These are phyloP conservation scores for Parnassius mnemosyne DNA, from an alignment of 2,888 invertebrate genomes.

Conservation along the genomic window DNA sequence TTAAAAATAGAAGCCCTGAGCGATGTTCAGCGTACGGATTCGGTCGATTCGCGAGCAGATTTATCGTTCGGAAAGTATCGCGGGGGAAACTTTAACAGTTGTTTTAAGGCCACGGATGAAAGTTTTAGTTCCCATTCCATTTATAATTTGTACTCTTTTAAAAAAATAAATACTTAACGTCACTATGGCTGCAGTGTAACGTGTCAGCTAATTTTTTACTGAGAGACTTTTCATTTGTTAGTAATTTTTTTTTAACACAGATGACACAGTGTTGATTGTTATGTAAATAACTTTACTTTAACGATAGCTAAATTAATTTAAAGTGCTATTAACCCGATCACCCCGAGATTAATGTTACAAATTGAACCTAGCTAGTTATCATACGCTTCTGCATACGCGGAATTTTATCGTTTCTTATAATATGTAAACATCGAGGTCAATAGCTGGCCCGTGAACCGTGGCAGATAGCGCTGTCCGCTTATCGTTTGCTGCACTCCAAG, in stretches of 20 bases:
- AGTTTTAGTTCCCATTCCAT: conserved; percentile 68
- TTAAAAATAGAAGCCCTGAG: conserved; percentile 65
- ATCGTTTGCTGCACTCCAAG: conserved; percentile 66
- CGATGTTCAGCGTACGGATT: conserved; percentile 61
- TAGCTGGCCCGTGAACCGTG: conserved; percentile 73
- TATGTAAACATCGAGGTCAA: conserved; percentile 71
- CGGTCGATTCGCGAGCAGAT: conserved; percentile 71
- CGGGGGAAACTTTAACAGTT: conserved; percentile 59
- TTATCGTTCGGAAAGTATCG: conserved; percentile 65
- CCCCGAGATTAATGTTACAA: conserved; percentile 63
- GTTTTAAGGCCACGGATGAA: conserved; percentile 71
- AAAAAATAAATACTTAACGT: conserved; percentile 47
- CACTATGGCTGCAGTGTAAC: conserved; percentile 25
- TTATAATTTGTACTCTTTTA: conserved; percentile 65
- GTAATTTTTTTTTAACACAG: conserved; percentile 27
- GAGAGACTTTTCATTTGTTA: conserved; percentile 19
- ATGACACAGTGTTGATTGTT: conserved; percentile 19
- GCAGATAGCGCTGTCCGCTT: conserved; percentile 61
- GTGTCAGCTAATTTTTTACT: conserved; percentile 45
- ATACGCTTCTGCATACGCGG: conserved; percentile 57
- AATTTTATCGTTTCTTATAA: conserved; percentile 43
- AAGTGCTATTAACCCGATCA: conserved; percentile 64
- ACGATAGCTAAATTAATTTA: conserved; percentile 63
- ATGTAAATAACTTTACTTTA: conserved; percentile 39
- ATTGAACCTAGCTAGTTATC: conserved; percentile 62